A percentile compares a stretch with the other conserved stretches of the same genome.
These are phyloP conservation scores for Bugulina stolonifera DNA, from an alignment of 2,888 invertebrate genomes.

Conservation along the genomic window DNA sequence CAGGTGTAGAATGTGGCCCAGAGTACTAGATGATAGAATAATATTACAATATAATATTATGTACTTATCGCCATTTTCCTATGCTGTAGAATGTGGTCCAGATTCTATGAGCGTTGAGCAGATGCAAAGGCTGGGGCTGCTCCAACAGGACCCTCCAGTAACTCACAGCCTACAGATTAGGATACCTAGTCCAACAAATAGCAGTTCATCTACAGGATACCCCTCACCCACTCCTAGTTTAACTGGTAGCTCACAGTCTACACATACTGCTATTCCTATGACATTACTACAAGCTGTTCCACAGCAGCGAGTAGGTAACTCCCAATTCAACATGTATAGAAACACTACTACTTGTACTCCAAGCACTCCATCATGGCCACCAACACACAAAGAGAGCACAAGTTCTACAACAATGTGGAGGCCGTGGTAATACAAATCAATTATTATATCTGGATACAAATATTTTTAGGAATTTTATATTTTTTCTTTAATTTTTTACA, in stretches of 20 bases:
- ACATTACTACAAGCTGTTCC: neutral
- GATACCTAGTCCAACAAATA: slow-evolving; percentile 18
- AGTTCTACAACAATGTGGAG: neutral
- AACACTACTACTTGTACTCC: neutral
- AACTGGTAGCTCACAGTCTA: slow-evolving; percentile 13
- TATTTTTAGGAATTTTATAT: too few species aligned
- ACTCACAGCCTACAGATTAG: neutral
- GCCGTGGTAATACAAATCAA: slow-evolving; percentile 23
- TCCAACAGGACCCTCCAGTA: slow-evolving; percentile 5
- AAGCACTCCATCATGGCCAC: too few species aligned
- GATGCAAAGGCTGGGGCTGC: slow-evolving; percentile 11
- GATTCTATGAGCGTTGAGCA: slow-evolving; percentile 19
- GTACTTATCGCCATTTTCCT: neutral
- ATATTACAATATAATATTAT: neutral
- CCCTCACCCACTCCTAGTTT: slow-evolving; percentile 15
- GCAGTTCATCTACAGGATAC: neutral
- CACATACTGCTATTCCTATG: neutral
- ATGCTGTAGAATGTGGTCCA: neutral
- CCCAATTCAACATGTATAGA: neutral
- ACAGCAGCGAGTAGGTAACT: neutral
- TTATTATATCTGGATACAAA: too few species aligned
- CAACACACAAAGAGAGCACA: neutral
- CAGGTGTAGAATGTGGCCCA: too few species aligned
- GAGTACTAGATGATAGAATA: too few species aligned
- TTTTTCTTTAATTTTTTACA: too few species aligned